Evolutionary conservation across 2,888 invertebrate genomes (phyloP).

Genomic region (Camptogramma bilineatum): DNA sequence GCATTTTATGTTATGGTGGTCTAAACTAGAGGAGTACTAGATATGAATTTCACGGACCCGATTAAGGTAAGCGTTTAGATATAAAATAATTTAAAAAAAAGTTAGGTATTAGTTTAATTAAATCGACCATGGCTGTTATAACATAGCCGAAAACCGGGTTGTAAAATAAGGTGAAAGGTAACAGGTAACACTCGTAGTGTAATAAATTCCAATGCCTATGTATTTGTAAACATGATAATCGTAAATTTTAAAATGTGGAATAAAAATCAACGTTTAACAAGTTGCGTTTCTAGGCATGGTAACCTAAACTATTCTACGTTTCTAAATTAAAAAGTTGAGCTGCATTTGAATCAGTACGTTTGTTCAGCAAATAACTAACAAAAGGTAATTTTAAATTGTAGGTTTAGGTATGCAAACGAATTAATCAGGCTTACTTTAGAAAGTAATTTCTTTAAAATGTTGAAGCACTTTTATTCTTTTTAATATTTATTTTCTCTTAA

Average conservation of each 20-base stretch:
- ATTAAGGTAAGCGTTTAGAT: background rate
- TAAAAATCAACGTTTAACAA: too few relatives aligned
- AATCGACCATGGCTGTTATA: background rate
- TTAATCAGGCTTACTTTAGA: slow-evolving; percentile 31
- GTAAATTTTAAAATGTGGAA: too few relatives aligned
- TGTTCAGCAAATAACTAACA: slow-evolving; percentile 29
- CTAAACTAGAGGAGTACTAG: slow-evolving; percentile 11
- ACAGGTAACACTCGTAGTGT: too few relatives aligned
- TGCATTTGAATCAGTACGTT: slow-evolving; percentile 31
- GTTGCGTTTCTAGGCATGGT: background rate
- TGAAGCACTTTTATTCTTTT: slow-evolving; percentile 7
- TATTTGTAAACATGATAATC: too few relatives aligned
- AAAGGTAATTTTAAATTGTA: slow-evolving; percentile 31
- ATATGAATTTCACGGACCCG: slow-evolving; percentile 1
- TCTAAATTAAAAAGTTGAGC: too few relatives aligned
- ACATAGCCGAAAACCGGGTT: too few relatives aligned
- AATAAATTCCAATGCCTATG: too few relatives aligned
- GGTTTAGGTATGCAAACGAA: slow-evolving; percentile 27
- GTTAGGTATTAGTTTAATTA: too few relatives aligned
- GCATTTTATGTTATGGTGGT: slow-evolving; percentile 42
- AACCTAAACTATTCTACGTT: too few relatives aligned
- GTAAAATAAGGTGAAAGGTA: too few relatives aligned
- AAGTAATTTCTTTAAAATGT: slow-evolving; percentile 28
- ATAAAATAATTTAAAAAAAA: too few relatives aligned
- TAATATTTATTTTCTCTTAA: slow-evolving; percentile 10